A percentile compares a stretch with the other conserved stretches of the same genome.
Evolutionary conservation across 2,888 invertebrate species (phyloP).

Genomic region (Parnassius apollo): DNA sequence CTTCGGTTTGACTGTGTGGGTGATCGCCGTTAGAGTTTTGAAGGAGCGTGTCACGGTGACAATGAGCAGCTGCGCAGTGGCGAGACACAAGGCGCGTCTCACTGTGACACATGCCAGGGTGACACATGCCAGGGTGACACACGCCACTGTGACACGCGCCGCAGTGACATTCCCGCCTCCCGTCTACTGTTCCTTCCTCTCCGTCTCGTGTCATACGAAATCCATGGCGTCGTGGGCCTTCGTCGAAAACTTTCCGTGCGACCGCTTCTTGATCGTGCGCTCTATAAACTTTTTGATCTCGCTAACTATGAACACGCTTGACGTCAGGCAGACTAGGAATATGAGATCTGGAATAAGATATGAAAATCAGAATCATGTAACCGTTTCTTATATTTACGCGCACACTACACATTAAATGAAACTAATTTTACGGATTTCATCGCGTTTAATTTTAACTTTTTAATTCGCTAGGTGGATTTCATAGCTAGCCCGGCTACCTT

Average conservation of each 20-base stretch:
- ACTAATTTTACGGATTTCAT: too few species aligned
- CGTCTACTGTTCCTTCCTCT: slow-evolving; percentile 67
- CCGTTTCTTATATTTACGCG: too few species aligned
- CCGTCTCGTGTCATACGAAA: slow-evolving; percentile 86
- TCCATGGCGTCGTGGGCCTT: slow-evolving; percentile 80
- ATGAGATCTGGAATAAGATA: slow-evolving; percentile 87
- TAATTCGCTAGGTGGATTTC: too few species aligned
- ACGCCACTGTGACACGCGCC: slow-evolving; percentile 31
- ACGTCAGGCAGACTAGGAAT: slow-evolving; percentile 94
- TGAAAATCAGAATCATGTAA: slow-evolving; percentile 1
- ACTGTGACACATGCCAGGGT: slow-evolving; percentile 18
- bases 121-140: slow-evolving; percentile 27
- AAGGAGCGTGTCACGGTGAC: slow-evolving; percentile 10
- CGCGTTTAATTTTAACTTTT: too few species aligned
- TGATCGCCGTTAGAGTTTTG: background rate
- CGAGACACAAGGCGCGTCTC: background rate
- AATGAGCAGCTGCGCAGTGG: background rate
- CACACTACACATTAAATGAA: too few species aligned
- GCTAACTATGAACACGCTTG: slow-evolving; percentile 97
- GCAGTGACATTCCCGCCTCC: slow-evolving; percentile 31
- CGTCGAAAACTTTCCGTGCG: slow-evolving; percentile 62
- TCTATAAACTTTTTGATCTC: slow-evolving; percentile 95
- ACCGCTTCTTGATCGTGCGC: slow-evolving; percentile 84
- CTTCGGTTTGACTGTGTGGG: too few species aligned
- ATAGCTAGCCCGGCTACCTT: too few species aligned